Conservation (phyloP, 1,140 invertebrate species). For the Catajapyx aquilonaris region DNA sequence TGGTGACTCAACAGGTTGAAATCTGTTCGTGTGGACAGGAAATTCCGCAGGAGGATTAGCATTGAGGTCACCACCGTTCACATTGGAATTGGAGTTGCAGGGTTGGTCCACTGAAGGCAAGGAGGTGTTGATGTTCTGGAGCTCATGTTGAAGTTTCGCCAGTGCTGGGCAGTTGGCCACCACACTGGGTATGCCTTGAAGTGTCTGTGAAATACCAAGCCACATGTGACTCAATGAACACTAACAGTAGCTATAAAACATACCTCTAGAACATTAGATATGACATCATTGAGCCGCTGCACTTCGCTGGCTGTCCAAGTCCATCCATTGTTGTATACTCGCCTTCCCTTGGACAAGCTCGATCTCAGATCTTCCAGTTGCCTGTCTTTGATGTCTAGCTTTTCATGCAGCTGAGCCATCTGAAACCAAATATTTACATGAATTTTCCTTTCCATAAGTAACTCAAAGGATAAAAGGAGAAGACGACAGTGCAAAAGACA, state of each 20-base stretch:
- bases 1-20: too few relatives aligned
- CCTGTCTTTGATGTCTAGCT: background rate
- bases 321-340: background rate
- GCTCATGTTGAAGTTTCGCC: background rate
- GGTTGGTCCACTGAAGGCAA: too few relatives aligned
- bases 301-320: background rate
- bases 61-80: too few relatives aligned
- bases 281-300: background rate
- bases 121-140: too few relatives aligned
- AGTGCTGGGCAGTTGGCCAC: background rate
- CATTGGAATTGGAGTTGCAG: too few relatives aligned
- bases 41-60: too few relatives aligned
- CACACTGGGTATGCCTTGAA: background rate
- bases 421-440: too few relatives aligned
- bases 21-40: too few relatives aligned
- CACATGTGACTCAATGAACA: background rate
- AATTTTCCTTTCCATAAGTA: too few relatives aligned
- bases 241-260: background rate
- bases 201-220: background rate
- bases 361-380: background rate
- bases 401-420: background rate
- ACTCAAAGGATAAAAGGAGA: too few relatives aligned
- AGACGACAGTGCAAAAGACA: too few relatives aligned
- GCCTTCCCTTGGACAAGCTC: background rate
- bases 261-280: background rate